phyloP scores from a whole-genome alignment of 2,113 vertebrate genomes.

The Budorcas taxicolor region DNA sequence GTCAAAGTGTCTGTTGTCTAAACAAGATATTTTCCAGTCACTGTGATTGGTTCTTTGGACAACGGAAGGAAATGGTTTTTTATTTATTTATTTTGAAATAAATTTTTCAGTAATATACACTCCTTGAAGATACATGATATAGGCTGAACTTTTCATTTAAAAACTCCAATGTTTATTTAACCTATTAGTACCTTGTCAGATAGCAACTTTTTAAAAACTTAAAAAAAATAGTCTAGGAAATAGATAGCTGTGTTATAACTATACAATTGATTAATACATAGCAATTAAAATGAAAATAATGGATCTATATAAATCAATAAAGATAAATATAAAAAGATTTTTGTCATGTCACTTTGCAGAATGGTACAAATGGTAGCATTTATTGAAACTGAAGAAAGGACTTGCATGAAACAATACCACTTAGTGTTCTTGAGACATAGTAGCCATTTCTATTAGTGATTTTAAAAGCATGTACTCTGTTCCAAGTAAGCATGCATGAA shows the following conservation, averaged over 20 bases:
- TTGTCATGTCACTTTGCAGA: not conserved
- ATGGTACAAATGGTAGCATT: not conserved
- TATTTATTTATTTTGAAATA: not conserved
- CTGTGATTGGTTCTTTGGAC: not conserved
- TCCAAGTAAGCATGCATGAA: not conserved
- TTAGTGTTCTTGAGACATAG: not conserved
- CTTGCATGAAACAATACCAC: not conserved
- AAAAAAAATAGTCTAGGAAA: not conserved
- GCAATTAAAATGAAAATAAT: not conserved
- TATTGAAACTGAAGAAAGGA: not conserved
- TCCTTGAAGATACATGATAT: not conserved
- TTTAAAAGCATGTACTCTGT: not conserved
- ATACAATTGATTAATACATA: not conserved
- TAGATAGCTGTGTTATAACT: not conserved
- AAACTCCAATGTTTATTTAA: not conserved
- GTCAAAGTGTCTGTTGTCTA: not conserved
- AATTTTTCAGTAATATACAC: not conserved
- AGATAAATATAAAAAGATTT: not conserved
- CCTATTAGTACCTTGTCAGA: not conserved
- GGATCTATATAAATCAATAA: not conserved
- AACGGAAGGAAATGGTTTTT: not conserved
- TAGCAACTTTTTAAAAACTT: not conserved
- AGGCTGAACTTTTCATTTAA: not conserved
- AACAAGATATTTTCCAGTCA: not conserved
- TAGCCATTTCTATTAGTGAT: not conserved